A percentile compares a stretch with the other conserved stretches of the same genome.
Conservation (phyloP, 2,113 vertebrate species). For the Panthera uncia region DNA sequence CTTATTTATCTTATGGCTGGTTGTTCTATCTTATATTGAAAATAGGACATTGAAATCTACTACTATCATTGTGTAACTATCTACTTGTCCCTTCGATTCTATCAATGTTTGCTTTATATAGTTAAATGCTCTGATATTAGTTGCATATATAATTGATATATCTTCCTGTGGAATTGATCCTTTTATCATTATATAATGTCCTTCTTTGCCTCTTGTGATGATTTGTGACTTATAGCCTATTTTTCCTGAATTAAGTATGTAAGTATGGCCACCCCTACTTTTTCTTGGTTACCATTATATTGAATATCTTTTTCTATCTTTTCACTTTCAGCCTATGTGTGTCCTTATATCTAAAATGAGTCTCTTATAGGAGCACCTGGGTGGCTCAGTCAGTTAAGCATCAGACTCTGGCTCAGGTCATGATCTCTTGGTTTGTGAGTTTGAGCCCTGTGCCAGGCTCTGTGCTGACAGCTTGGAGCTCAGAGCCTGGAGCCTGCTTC, state of each 20-base stretch:
- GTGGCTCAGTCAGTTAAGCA: too few species aligned
- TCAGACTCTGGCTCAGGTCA: too few species aligned
- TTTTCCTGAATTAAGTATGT: neutral
- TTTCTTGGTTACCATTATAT: neutral
- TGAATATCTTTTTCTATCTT: neutral
- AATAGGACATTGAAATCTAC: neutral
- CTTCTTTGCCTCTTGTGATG: neutral
- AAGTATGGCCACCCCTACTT: neutral
- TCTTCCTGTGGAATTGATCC: neutral
- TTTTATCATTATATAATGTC: neutral
- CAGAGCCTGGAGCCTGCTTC: too few species aligned
- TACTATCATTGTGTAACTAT: neutral
- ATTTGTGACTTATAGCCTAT: neutral
- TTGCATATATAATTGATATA: neutral
- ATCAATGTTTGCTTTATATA: neutral
- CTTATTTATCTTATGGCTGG: neutral
- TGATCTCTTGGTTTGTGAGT: too few species aligned
- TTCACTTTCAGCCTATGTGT: neutral
- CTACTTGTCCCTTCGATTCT: neutral
- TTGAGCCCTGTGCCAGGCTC: too few species aligned
- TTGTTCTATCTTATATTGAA: neutral
- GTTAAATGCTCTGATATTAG: neutral
- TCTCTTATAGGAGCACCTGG: neutral
- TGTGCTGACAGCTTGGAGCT: too few species aligned
- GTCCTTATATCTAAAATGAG: neutral